Evolutionary conservation across 2,113 vertebrate genomes (phyloP).

Genomic region (Synodontis membranacea): DNA sequence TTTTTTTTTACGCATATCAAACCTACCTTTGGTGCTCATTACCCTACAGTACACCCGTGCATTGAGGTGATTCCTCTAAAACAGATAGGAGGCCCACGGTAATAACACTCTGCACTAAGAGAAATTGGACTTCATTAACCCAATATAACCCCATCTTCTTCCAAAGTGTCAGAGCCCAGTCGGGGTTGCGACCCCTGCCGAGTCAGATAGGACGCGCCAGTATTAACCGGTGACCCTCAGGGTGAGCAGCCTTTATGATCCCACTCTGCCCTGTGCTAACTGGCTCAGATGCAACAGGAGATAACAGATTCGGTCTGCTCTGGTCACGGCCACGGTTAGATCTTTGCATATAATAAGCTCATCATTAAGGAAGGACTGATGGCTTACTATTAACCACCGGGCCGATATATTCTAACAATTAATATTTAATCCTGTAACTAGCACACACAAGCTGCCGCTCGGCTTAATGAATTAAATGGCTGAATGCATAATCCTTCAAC

Average conservation of each 20-base stretch:
- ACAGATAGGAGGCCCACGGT: slow-evolving; percentile 40
- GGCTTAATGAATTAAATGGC: not conserved
- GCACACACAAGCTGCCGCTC: not conserved
- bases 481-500: not conserved
- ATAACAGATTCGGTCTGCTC: slow-evolving; percentile 20
- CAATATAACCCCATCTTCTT: slow-evolving; percentile 66
- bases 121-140: slow-evolving; percentile 71
- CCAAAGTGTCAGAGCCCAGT: slow-evolving; percentile 54
- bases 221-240: slow-evolving; percentile 62
- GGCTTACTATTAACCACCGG: not conserved
- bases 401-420: not conserved
- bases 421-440: not conserved
- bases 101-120: slow-evolving; percentile 49
- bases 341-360: slow-evolving; percentile 13
- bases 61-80: slow-evolving; percentile 14
- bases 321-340: not conserved
- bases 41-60: not conserved
- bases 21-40: not conserved
- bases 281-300: slow-evolving; percentile 9
- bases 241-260: slow-evolving; percentile 40
- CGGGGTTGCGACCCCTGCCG: slow-evolving; percentile 49
- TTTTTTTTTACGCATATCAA: not conserved
- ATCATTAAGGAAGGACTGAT: not conserved
- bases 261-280: slow-evolving; percentile 20
- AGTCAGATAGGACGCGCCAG: slow-evolving; percentile 57